Evolutionary conservation across 2,888 invertebrate species (phyloP), one percentile per base, ranked within the genome.

Genomic region (Xanthorhoe designata): DNA sequence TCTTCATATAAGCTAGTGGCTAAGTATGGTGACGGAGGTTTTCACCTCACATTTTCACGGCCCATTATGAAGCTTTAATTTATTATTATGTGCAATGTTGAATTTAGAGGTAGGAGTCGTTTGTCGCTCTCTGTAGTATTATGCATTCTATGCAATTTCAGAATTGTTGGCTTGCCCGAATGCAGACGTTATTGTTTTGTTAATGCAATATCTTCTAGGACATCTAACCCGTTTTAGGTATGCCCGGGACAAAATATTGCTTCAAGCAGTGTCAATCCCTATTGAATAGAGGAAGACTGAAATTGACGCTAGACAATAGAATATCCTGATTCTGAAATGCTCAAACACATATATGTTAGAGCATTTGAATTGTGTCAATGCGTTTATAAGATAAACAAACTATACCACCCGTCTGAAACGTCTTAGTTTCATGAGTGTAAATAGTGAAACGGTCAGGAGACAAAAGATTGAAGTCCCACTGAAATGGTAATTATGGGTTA

Each of bases 91-190:
- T n/a, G n/a, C n/a, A n/a, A 8, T 35, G 9, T 35, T 9, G 13
- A 42, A 10, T 13, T 10, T 13, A 42, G 13, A 10, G 38, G 13
- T 13, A 10, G 13, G 13, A 2, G 10, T 35, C 8, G 10, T 42
- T 42, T 42, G 38, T 42, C 38, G 13, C 38, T 2, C 9, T 1
- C 10, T 50, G 49, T 50, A 50, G 1, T 50, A 50, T 19, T 18
- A 3, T 50, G 19, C 19, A 50, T 50, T 50, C 49, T 50, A 50
- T 50, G 49, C 49, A 13, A 51, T 51, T 51, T 51, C n/a, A 19
- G 18, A 50, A 42, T 42, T 13, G 38, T 42, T 13, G 2, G 13
- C 38, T 42, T 42, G 38, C 13, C 13, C 13, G 38, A 42, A 42
- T 42, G 38, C 38, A 42, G 38, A 42, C 38, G 38, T 13, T 42